These are phyloP conservation scores for Octomys mimax DNA, from an alignment of 2,797 vertebrate genomes.

Conservation along the genomic window DNA sequence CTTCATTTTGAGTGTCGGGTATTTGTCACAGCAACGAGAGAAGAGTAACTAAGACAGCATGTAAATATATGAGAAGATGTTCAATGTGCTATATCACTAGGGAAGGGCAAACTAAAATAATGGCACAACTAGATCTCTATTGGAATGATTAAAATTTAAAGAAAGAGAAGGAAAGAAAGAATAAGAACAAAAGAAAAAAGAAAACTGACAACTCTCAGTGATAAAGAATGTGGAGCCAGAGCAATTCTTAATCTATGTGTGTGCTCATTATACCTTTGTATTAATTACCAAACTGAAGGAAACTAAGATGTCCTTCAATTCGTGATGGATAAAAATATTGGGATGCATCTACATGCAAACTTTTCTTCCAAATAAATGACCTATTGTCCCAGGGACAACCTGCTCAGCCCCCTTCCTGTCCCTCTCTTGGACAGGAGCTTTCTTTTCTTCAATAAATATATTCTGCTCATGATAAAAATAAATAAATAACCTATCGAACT, in stretches of 20 bases:
- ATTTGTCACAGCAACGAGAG: no score
- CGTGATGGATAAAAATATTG: not conserved
- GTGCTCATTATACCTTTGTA: not conserved
- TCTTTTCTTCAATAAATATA: no score
- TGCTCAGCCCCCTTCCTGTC: no score
- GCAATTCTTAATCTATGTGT: not conserved
- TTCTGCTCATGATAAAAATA: not conserved
- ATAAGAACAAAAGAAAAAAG: not conserved
- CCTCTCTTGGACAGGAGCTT: no score
- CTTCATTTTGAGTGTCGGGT: no score
- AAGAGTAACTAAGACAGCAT: no score
- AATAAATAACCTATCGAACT: not conserved
- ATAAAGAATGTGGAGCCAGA: not conserved
- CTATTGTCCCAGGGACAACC: no score
- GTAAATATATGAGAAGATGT: not conserved
- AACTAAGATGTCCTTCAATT: not conserved
- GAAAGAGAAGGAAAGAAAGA: not conserved
- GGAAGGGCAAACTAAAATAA: not conserved
- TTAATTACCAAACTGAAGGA: not conserved
- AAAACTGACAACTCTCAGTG: not conserved
- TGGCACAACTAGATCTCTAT: not conserved
- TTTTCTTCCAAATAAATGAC: not conserved
- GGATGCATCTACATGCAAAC: not conserved
- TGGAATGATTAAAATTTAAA: not conserved
- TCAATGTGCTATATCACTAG: not conserved